Percentiles rank a stretch among this genome's conserved stretches.
Evolutionary conservation across 2,113 vertebrate genomes (phyloP).

Genomic region (Daubentonia madagascariensis): DNA sequence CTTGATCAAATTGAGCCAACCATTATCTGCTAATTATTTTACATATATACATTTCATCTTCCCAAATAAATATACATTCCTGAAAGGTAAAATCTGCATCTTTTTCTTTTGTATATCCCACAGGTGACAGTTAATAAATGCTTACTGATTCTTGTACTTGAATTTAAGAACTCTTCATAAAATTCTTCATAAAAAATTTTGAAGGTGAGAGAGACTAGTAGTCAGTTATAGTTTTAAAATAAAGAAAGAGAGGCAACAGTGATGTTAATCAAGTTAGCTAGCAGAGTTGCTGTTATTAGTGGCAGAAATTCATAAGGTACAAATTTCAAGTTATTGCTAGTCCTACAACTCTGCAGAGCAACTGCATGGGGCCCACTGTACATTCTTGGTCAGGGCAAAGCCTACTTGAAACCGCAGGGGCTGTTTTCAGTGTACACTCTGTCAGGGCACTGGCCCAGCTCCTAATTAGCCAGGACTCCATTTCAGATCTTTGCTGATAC

Average conservation of each 20-base stretch:
- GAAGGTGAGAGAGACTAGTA: neutral
- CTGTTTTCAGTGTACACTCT: neutral
- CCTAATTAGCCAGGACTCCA: neutral
- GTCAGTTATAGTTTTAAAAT: neutral
- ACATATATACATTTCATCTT: neutral
- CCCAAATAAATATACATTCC: neutral
- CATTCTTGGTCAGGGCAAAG: neutral
- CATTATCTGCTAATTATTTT: neutral
- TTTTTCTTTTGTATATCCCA: neutral
- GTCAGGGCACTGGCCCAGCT: neutral
- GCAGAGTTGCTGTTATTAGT: neutral
- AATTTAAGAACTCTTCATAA: neutral
- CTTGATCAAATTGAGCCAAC: neutral
- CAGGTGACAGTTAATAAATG: neutral
- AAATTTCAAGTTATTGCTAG: neutral
- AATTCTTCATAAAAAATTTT: neutral
- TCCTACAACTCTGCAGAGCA: neutral
- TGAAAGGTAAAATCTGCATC: neutral
- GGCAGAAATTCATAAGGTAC: neutral
- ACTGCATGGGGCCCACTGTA: rapidly evolving
- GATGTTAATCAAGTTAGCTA: neutral
- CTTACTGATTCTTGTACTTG: neutral
- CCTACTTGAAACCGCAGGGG: rapidly evolving
- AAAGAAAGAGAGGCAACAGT: neutral
- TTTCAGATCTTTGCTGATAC: slow-evolving; percentile 18